Percentiles rank a stretch among this genome's conserved stretches.
These are phyloP conservation scores for Grantiella picta DNA, from an alignment of 2,113 vertebrate species.

Conservation along the genomic window DNA sequence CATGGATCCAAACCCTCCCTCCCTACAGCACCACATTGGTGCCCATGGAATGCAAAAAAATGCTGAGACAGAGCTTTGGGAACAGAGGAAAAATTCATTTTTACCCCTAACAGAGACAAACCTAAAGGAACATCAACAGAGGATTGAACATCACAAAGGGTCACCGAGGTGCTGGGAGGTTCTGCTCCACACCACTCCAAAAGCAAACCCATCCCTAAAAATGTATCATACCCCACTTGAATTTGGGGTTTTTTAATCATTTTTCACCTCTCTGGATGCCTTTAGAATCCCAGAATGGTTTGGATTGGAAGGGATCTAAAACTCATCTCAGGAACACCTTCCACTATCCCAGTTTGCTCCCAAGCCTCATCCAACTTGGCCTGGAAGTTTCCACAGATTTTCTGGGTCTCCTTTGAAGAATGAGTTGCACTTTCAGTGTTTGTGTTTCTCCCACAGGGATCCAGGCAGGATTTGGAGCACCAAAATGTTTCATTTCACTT, in stretches of 20 bases:
- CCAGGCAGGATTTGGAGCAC: neutral
- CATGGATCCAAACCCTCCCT: neutral
- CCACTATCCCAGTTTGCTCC: neutral
- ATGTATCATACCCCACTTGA: neutral
- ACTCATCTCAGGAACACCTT: neutral
- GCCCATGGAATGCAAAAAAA: neutral
- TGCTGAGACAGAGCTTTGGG: rapidly evolving
- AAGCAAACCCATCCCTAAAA: neutral
- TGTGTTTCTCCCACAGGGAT: neutral
- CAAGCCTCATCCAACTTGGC: neutral
- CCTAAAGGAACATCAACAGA: neutral
- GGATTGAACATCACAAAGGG: no score
- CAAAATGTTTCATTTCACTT: neutral
- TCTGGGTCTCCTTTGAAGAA: neutral
- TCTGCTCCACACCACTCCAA: neutral
- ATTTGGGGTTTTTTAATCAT: neutral
- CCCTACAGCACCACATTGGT: neutral
- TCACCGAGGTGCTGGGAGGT: no score
- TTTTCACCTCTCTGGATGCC: neutral
- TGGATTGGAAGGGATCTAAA: neutral
- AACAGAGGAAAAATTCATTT: neutral
- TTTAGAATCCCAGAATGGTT: neutral
- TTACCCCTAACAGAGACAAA: neutral
- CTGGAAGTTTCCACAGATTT: neutral
- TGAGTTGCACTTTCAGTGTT: neutral